Base-by-base conservation (phyloP, 2,888 invertebrate species). In the Tipula vernalis region DNA sequence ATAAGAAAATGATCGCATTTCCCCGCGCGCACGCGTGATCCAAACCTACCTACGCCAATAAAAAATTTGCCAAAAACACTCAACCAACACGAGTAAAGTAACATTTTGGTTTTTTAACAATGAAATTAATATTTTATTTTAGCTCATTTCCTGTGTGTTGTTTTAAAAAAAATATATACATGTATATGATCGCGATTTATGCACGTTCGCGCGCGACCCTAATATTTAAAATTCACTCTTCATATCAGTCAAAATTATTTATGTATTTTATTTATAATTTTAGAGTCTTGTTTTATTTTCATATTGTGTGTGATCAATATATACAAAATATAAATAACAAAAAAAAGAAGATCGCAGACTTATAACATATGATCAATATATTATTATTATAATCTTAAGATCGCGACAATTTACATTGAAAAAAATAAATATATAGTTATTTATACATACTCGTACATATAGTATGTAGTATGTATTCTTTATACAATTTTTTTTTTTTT, bases 341-440 rank as follows among this genome's bases (percentile, higher is more conserved):
- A 71, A 5, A 51, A n/a, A 51, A 71, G 10, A 71, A 71, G 71
- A 71, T n/a, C 28, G 12, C 10, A 71, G 71, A 71, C 71, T 71
- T 71, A 71, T 71, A 71, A 71, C 71, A 71, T 71, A 71, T 71
- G 71, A 71, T 71, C 71, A 71, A 71, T 71, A 71, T 71, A 71
- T 28, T 71, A 71, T 71, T 71, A 71, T 28, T 71, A 71, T 71
- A 28, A 71, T 71, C 71, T 28, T 12, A 71, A 51, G 71, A 71
- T 71, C 71, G 71, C 71, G 71, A 71, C 71, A 71, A 71, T 71
- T 28, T 71, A 71, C 71, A 71, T 71, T 71, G 28, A 28, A 28
- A 3, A 28, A 71, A 8, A 51, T 10, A 57, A 15, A 57, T 15
- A 57, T 15, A 15, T 3, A 51, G 51, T 51, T 51, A 51, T 51